phyloP scores from a whole-genome alignment of 1,140 invertebrate genomes.

The Meteorus sp. region DNA sequence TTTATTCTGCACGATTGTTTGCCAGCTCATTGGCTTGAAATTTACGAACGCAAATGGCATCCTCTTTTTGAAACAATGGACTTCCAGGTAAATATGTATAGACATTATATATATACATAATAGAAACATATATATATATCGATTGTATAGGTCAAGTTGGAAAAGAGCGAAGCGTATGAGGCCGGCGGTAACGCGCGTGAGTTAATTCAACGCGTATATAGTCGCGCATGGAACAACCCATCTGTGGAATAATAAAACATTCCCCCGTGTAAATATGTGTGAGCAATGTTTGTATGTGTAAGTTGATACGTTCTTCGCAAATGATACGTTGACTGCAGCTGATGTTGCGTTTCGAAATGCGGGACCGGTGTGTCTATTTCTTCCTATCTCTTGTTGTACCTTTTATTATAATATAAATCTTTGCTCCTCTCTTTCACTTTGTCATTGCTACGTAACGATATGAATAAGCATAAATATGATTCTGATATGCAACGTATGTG shows the following conservation, averaged over 20 bases:
- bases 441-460: no score
- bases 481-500: no score
- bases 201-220: background rate
- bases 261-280: no score
- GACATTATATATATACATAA: no score
- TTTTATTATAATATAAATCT: background rate
- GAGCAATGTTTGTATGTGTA: no score
- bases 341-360: constrained; percentile 54
- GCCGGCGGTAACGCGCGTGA: no score
- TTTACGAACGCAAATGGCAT: background rate
- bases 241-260: constrained; percentile 2
- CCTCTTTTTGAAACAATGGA: background rate
- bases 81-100: background rate
- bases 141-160: background rate
- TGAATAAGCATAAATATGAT: no score
- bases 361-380: constrained; percentile 31
- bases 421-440: background rate
- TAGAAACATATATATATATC: no score
- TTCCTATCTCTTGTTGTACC: background rate
- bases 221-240: background rate
- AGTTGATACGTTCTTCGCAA: constrained; percentile 51
- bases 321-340: constrained; percentile 54
- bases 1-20: constrained; percentile 10
- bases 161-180: background rate
- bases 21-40: constrained; percentile 1